A percentile compares a stretch with the other conserved stretches of the same genome.
These are phyloP conservation scores for Drosophila testacea DNA, from an alignment of 2,888 invertebrate genomes.

Conservation along the genomic window DNA sequence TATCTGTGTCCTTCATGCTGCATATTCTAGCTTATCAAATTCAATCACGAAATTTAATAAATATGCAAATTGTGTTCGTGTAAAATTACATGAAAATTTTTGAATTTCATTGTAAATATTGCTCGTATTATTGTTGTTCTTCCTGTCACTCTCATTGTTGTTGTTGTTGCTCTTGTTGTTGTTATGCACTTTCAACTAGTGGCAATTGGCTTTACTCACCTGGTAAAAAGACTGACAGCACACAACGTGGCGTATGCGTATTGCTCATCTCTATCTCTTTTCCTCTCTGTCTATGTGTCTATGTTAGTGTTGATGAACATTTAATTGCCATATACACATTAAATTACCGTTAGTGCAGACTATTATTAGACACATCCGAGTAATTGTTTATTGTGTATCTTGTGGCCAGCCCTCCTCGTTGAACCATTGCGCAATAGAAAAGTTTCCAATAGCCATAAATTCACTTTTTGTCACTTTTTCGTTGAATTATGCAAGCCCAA, in stretches of 20 bases:
- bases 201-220: conserved; percentile 16
- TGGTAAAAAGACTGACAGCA: neutral
- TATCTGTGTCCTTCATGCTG: conserved; percentile 19
- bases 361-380: conserved; percentile 35
- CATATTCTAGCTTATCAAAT: conserved; percentile 54
- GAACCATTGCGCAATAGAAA: conserved; percentile 55
- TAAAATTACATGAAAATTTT: conserved; percentile 63
- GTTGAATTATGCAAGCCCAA: conserved; percentile 68
- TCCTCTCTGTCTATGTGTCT: conserved; percentile 11
- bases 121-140: conserved; percentile 16
- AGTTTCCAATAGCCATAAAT: conserved; percentile 36
- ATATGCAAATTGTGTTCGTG: conserved; percentile 69
- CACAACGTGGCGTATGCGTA: conserved; percentile 37
- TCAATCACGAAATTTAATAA: conserved; percentile 76
- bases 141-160: conserved; percentile 7
- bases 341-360: conserved; percentile 22
- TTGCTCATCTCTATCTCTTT: conserved; percentile 11
- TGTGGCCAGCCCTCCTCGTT: conserved; percentile 9
- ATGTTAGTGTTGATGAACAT: conserved; percentile 49
- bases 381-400: conserved; percentile 22
- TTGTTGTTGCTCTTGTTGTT: conserved; percentile 9
- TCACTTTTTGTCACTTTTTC: conserved; percentile 49
- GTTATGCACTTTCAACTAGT: conserved; percentile 18
- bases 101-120: conserved; percentile 52
- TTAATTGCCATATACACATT: conserved; percentile 56